Conservation (phyloP, 2,797 vertebrate genomes). For the Lagodon rhomboides region DNA sequence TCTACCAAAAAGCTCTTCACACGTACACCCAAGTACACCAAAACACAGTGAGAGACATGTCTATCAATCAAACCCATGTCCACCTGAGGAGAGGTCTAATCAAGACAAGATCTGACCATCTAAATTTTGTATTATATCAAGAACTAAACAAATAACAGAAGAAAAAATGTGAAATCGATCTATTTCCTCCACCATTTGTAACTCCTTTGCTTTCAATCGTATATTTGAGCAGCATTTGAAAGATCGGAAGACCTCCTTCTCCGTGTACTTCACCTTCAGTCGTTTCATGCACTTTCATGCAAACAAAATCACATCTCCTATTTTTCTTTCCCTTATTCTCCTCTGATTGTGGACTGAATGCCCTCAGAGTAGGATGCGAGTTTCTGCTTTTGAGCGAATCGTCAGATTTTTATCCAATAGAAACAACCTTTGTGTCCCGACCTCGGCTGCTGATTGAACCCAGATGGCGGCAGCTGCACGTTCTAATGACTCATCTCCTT, state of each 20-base stretch:
- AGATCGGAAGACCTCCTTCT: too few relatives aligned
- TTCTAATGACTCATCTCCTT: slow-evolving; percentile 39
- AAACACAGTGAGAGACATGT: background rate
- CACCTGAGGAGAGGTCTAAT: background rate
- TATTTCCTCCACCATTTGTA: background rate
- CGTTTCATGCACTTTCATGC: background rate
- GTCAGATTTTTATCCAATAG: slow-evolving; percentile 34
- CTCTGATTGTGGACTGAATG: background rate
- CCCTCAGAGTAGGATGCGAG: slow-evolving; percentile 8
- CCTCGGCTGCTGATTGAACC: slow-evolving; percentile 25
- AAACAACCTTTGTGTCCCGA: slow-evolving; percentile 26
- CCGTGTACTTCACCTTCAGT: background rate
- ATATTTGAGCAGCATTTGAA: background rate
- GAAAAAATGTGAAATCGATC: background rate
- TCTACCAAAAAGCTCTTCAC: too few relatives aligned
- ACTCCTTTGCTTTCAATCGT: background rate
- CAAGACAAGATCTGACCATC: background rate
- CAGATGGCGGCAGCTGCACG: slow-evolving; percentile 35
- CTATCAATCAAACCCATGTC: background rate
- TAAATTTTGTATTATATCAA: too few relatives aligned
- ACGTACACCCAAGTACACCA: background rate
- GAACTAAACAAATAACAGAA: background rate
- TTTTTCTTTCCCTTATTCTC: background rate
- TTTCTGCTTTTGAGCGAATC: background rate
- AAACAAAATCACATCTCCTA: background rate